Conservation (phyloP, 1,140 invertebrate genomes). For the Brachionus asplanchnoidis region DNA sequence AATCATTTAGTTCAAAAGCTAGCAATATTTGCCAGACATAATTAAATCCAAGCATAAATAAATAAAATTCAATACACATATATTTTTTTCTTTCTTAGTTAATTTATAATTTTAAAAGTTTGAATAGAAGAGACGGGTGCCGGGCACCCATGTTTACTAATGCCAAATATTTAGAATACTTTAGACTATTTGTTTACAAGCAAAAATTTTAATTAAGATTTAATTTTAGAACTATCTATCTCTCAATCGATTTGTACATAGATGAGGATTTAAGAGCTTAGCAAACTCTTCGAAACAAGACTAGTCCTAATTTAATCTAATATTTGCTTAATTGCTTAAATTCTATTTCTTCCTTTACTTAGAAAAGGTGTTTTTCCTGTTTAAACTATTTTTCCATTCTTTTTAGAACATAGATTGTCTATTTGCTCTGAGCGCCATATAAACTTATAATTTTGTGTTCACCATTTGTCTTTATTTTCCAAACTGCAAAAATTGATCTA, state of each 20-base stretch:
- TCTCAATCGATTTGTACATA: background rate
- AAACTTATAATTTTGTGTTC: background rate
- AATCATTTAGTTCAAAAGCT: background rate
- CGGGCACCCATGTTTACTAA: background rate
- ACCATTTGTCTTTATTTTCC: background rate
- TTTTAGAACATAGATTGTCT: background rate
- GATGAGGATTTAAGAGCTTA: slow-evolving; percentile 33
- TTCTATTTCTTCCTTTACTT: background rate
- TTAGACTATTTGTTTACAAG: background rate
- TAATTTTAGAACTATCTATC: background rate
- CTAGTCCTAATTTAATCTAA: slow-evolving; percentile 12
- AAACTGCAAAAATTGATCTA: slow-evolving; percentile 40
- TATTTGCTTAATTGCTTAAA: background rate
- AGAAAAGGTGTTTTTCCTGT: slow-evolving; percentile 26
- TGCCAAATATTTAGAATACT: background rate
- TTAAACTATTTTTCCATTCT: background rate
- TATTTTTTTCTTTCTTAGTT: background rate
- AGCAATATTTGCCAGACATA: background rate
- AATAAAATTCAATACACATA: background rate
- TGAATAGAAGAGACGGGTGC: background rate
- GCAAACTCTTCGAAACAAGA: background rate
- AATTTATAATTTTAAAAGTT: background rate
- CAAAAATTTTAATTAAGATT: slow-evolving; percentile 36
- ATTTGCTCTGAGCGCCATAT: background rate
- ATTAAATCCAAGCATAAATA: background rate